Conservation (phyloP, 2,113 vertebrate species). For the Campylomormyrus tamandua region DNA sequence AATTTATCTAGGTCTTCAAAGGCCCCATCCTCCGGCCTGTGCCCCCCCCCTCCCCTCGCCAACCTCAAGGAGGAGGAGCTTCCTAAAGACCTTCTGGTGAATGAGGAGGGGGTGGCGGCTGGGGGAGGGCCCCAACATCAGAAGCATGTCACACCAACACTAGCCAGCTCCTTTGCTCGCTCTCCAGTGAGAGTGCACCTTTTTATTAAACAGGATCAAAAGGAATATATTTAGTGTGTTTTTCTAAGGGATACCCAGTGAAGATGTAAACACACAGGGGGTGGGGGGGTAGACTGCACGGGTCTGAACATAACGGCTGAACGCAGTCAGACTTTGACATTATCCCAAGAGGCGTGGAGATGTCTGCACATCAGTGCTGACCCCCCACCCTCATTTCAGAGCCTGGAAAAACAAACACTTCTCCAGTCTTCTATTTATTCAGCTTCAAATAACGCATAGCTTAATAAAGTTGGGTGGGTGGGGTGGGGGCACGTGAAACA, state of each 20-base stretch:
- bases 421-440: not conserved
- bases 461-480: too few species aligned
- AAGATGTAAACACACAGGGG: not conserved
- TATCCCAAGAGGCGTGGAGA: not conserved
- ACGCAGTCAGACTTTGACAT: not conserved
- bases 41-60: not conserved
- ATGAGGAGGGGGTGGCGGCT: not conserved
- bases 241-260: not conserved
- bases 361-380: not conserved
- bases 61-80: not conserved
- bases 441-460: too few species aligned
- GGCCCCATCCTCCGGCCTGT: not conserved
- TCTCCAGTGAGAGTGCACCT: not conserved
- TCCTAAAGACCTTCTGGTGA: conserved; percentile 3
- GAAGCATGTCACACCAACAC: not conserved
- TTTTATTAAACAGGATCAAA: not conserved
- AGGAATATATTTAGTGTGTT: not conserved
- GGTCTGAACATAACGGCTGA: not conserved
- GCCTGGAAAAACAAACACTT: not conserved
- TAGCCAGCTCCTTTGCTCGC: not conserved
- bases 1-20: conserved; percentile 20
- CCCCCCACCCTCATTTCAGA: not conserved
- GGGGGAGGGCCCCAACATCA: not conserved
- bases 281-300: not conserved
- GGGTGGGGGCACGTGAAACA: too few species aligned